Percentiles rank a stretch among this genome's conserved stretches.
These are phyloP conservation scores for Gymnothorax reevesii DNA, from an alignment of 2,797 vertebrate species.

Conservation along the genomic window DNA sequence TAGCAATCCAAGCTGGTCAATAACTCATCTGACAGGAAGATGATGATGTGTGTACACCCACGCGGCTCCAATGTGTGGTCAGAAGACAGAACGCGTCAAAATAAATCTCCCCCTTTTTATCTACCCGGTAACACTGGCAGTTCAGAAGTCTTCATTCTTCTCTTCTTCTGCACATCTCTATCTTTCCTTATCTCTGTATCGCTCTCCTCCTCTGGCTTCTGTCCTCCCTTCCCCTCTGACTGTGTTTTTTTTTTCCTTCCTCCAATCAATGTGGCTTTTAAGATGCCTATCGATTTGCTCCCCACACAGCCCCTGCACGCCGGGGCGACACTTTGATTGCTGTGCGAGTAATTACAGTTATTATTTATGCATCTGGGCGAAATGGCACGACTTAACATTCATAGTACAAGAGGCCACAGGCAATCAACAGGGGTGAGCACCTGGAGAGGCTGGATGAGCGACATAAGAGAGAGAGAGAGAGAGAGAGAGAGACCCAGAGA, in stretches of 20 bases:
- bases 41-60: neutral
- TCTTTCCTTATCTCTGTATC: conserved; percentile 49
- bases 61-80: neutral
- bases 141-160: conserved; percentile 47
- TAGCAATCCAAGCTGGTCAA: neutral
- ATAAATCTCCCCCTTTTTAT: conserved; percentile 46
- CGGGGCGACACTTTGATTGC: conserved; percentile 84
- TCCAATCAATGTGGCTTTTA: conserved; percentile 86
- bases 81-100: conserved; percentile 32
- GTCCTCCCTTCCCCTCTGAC: conserved; percentile 70
- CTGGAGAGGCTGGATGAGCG: conserved; percentile 57
- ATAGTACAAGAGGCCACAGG: conserved; percentile 81
- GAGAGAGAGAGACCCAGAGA: neutral
- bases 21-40: conserved; percentile 9
- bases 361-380: conserved; percentile 87
- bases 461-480: conserved; percentile 24
- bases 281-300: conserved; percentile 85
- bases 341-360: conserved; percentile 85
- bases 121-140: conserved; percentile 51
- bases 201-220: conserved; percentile 42
- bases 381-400: conserved; percentile 86
- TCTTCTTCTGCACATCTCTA: conserved; percentile 29
- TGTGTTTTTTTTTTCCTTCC: conserved; percentile 74
- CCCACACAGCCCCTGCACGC: conserved; percentile 76
- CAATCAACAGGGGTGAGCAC: conserved; percentile 82